Evolutionary conservation across 1,140 invertebrate genomes (phyloP), one percentile per base, ranked within the genome.

Genomic region (Leptinotarsa undecemlineata): DNA sequence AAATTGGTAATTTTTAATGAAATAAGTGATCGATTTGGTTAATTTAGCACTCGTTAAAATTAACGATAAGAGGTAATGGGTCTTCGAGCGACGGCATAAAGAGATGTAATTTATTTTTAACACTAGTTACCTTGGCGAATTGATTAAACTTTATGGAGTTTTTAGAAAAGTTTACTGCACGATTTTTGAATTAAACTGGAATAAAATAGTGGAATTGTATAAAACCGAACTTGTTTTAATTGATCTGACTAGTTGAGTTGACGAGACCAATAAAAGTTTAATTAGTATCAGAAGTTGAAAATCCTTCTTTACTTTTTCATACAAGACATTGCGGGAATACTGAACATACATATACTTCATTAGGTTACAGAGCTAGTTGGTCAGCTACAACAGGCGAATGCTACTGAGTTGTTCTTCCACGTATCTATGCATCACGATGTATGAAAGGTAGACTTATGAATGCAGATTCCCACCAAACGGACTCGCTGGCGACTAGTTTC

Each of bases 21-120:
- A 57, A 57, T 57, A 57, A 57, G 15, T 57, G n/a, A 57, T 57
- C 51, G 51, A 57, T 57, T 57, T 57, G 51, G 51, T 57, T 57
- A 19, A 57, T 57, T 15, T 19, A 57, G 51, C 15, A 19, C n/a
- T 57, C n/a, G n/a, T 57, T 57, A 57, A 57, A 57, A 57, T 57
- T 17, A 5, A 57, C 51, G 51, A 57, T 17, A 57, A 57, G 51
- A 8, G n/a, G 51, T 57, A 57, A 57, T 57, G 51, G 51, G 15
- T 57, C 51, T 17, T 57, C 51, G 51, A 57, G n/a, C 51, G 51
- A 15, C 51, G n/a, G n/a, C 51, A 57, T 57, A n/a, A 57, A 57
- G 14, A 57, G 51, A 57, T 57, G 51, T 57, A 57, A 57, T 57
- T 57, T 57, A 57, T 57, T 57, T 57, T 57, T 5, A 17, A 19